Conservation (phyloP, 2,797 vertebrate genomes). For the Miichthys miiuy region DNA sequence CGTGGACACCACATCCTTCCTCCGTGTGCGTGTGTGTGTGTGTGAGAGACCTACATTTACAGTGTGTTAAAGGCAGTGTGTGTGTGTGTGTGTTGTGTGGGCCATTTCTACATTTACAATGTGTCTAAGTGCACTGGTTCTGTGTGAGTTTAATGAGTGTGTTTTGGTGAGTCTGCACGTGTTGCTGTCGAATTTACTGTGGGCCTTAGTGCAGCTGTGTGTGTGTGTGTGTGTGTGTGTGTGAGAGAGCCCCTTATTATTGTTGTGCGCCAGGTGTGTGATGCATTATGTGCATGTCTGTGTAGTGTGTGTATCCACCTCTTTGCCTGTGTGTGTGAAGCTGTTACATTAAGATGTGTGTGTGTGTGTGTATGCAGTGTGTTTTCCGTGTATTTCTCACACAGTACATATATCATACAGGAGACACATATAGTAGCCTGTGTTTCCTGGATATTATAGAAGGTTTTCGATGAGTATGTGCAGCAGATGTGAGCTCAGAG, state of each 20-base stretch:
- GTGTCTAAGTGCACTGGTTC: constrained; percentile 4
- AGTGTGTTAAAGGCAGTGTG: constrained; percentile 26
- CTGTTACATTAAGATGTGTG: background rate
- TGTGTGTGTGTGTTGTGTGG: constrained; percentile 33
- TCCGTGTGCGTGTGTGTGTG: background rate
- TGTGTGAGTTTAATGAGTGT: constrained; percentile 29
- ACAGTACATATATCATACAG: background rate
- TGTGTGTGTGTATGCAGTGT: background rate
- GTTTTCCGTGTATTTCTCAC: background rate
- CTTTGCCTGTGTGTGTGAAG: background rate
- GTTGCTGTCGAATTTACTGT: constrained; percentile 5
- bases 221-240: background rate
- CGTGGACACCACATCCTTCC: constrained; percentile 46
- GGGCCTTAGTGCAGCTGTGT: constrained; percentile 8
- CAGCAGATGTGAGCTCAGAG: background rate
- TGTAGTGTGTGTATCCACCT: background rate
- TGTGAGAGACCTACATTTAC: constrained; percentile 19
- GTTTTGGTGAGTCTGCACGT: constrained; percentile 16
- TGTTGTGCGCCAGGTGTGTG: background rate
- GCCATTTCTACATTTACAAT: constrained; percentile 34
- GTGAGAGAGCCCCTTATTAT: background rate
- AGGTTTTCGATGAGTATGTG: background rate
- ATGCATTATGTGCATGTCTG: background rate
- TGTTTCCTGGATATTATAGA: background rate
- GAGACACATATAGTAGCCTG: too few species aligned